A percentile compares a stretch with the other conserved stretches of the same genome.
Conservation (phyloP, 2,797 vertebrate genomes). For the Helicolenus hilgendorfi region DNA sequence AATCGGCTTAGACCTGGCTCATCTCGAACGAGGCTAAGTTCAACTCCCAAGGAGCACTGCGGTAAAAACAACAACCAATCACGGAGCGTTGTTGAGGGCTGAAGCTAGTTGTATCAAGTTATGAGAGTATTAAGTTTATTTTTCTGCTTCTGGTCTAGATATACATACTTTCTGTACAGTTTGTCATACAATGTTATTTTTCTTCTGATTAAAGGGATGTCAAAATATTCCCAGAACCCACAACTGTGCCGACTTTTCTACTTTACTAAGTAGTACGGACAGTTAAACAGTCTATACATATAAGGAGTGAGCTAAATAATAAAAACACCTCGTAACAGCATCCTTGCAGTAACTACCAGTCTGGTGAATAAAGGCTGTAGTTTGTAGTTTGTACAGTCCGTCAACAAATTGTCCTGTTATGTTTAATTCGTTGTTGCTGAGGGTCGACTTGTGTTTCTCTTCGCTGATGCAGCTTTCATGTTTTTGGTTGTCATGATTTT, state of each 20-base stretch:
- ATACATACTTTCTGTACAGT: neutral
- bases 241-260: neutral
- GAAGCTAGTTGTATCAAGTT: neutral
- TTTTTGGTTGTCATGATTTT: neutral
- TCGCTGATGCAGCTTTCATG: neutral
- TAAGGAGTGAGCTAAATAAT: neutral
- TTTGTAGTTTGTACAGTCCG: neutral
- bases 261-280: neutral
- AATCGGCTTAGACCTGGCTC: too few species aligned
- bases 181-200: neutral
- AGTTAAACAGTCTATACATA: neutral
- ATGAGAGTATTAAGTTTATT: neutral
- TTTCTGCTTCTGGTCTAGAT: neutral
- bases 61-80: neutral
- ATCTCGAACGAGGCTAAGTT: neutral
- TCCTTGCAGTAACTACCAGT: neutral
- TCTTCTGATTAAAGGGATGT: neutral
- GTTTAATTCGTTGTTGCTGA: neutral
- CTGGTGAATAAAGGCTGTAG: neutral
- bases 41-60: neutral
- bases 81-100: neutral
- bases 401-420: neutral
- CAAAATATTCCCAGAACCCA: neutral
- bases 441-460: neutral
- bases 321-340: neutral